phyloP scores from a whole-genome alignment of 1,140 invertebrate species.

The Hyles vespertilio region DNA sequence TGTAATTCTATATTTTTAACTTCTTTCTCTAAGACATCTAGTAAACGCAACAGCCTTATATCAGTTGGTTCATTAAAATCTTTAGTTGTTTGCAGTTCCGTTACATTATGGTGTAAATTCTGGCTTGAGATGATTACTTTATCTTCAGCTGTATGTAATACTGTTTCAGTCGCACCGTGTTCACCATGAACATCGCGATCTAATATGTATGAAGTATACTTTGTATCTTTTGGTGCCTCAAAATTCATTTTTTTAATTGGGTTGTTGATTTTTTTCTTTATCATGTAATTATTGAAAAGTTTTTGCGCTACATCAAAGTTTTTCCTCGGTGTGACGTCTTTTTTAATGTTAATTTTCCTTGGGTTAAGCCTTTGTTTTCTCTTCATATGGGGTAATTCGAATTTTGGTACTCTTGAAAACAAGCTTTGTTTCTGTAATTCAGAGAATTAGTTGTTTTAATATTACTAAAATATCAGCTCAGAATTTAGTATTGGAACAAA shows the following conservation, averaged over 20 bases:
- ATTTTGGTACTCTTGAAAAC: conserved; percentile 36
- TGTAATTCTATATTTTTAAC: conserved; percentile 34
- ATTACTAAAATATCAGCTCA: not conserved
- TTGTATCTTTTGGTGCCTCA: not conserved
- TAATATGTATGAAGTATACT: not conserved
- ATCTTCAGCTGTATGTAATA: conserved; percentile 22
- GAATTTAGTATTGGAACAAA: no score
- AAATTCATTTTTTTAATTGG: not conserved
- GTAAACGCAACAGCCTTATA: conserved; percentile 33
- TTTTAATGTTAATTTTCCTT: conserved; percentile 19
- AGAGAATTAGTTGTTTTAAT: conserved; percentile 8
- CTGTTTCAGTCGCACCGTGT: conserved; percentile 5
- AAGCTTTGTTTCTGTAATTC: conserved; percentile 43
- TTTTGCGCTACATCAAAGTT: conserved; percentile 38
- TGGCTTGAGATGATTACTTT: conserved; percentile 19
- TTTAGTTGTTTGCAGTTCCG: not conserved
- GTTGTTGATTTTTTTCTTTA: not conserved
- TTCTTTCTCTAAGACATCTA: conserved; percentile 46
- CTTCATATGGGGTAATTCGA: conserved; percentile 22
- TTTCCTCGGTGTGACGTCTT: conserved; percentile 45
- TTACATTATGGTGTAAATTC: conserved; percentile 6
- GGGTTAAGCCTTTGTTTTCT: not conserved
- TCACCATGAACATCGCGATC: not conserved
- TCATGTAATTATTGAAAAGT: conserved; percentile 36
- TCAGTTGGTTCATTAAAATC: conserved; percentile 22